These are phyloP conservation scores for Podiceps cristatus DNA, from an alignment of 2,113 vertebrate species.

Conservation along the genomic window DNA sequence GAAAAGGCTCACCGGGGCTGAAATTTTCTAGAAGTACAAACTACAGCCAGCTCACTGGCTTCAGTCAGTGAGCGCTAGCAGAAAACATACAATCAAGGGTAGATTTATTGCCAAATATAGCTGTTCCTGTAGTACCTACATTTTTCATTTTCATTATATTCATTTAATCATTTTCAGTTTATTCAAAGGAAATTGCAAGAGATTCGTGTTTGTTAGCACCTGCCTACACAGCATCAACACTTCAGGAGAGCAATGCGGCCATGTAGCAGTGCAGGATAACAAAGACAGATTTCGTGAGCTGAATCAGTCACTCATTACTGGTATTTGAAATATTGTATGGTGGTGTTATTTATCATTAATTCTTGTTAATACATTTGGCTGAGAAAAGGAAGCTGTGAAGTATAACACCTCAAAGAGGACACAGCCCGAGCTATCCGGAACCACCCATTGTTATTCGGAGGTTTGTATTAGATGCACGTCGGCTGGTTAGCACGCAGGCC, in stretches of 20 bases:
- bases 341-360: not conserved
- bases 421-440: not conserved
- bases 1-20: not conserved
- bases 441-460: not conserved
- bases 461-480: rapidly evolving
- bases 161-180: constrained; percentile 8
- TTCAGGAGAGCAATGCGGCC: not conserved
- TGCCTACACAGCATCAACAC: constrained; percentile 7
- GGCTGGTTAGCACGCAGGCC: not conserved
- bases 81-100: not conserved
- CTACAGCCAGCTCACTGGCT: not conserved
- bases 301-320: not conserved
- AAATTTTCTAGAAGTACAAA: not conserved
- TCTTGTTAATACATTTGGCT: not conserved
- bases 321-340: not conserved
- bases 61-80: not conserved
- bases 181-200: not conserved
- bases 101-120: not conserved
- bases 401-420: not conserved
- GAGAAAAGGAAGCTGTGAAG: not conserved
- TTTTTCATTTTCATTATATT: not conserved
- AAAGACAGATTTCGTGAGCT: not conserved
- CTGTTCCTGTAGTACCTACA: not conserved
- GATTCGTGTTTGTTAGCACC: constrained; percentile 27
- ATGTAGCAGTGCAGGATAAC: not conserved